These are phyloP conservation scores for Vireo altiloquus DNA, from an alignment of 2,113 vertebrate genomes.

Conservation along the genomic window DNA sequence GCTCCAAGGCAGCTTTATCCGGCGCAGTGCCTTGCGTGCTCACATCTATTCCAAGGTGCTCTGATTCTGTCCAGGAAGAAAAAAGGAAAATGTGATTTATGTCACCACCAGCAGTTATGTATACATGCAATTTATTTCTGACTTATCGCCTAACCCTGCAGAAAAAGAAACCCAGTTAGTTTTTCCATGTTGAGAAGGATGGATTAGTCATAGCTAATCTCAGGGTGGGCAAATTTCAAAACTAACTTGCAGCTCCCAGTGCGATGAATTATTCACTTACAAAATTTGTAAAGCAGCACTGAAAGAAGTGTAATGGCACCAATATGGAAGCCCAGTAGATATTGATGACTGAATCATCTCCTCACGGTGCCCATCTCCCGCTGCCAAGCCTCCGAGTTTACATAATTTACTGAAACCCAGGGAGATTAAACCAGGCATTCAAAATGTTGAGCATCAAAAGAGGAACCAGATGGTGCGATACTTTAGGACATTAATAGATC, in stretches of 20 bases:
- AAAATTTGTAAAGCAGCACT: constrained; percentile 37
- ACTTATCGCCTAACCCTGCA: constrained; percentile 22
- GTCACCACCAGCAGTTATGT: not conserved
- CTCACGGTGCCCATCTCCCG: constrained; percentile 44
- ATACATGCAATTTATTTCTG: constrained; percentile 21
- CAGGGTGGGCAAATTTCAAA: constrained; percentile 33
- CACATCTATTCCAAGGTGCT: constrained; percentile 37
- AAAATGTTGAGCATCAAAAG: constrained; percentile 2
- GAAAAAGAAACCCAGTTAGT: constrained; percentile 3
- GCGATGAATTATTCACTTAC: constrained; percentile 46
- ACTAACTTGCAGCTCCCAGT: constrained; percentile 4
- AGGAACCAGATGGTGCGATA: constrained; percentile 34
- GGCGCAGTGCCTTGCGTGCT: not conserved
- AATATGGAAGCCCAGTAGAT: constrained; percentile 55
- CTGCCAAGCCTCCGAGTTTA: constrained; percentile 38
- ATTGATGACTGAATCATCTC: constrained; percentile 61
- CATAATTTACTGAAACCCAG: constrained; percentile 51
- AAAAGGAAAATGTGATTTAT: constrained; percentile 47
- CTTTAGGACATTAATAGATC: constrained; percentile 59
- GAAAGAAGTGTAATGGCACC: constrained; percentile 41
- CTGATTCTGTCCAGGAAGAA: constrained; percentile 38
- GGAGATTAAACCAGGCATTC: constrained; percentile 50
- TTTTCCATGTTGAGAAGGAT: not conserved
- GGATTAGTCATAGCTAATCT: constrained; percentile 53
- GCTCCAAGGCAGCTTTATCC: not conserved